Evolutionary conservation across 2,888 invertebrate species (phyloP).

Genomic region (Drosophila koepferae): DNA sequence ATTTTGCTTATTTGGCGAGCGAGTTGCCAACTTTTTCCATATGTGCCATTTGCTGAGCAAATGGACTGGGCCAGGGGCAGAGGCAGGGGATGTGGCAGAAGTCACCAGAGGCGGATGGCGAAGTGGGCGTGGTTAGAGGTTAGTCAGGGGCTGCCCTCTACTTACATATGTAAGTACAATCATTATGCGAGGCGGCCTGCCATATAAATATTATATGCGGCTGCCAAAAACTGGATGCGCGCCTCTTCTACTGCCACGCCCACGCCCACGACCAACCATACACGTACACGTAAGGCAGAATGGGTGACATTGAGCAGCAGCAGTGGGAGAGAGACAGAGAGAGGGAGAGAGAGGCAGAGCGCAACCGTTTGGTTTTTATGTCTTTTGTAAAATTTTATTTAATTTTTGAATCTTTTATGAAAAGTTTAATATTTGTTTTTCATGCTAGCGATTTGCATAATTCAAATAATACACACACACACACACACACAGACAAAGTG

Average conservation of each 20-base stretch:
- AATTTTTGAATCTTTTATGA: slow-evolving; percentile 81
- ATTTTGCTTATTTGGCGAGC: slow-evolving; percentile 52
- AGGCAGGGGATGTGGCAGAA: neutral
- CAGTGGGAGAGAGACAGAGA: no score
- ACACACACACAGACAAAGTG: slow-evolving; percentile 5
- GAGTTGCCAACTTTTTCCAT: slow-evolving; percentile 64
- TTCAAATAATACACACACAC: slow-evolving; percentile 61
- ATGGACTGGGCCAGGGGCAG: neutral
- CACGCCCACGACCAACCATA: neutral
- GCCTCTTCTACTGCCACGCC: neutral
- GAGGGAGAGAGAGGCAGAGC: neutral
- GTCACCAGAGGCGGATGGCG: slow-evolving; percentile 4
- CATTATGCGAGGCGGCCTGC: slow-evolving; percentile 63
- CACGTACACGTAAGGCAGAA: neutral
- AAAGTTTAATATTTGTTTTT: slow-evolving; percentile 82
- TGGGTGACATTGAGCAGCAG: neutral
- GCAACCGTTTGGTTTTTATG: slow-evolving; percentile 78
- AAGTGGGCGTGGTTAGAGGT: slow-evolving; percentile 35
- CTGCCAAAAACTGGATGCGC: slow-evolving; percentile 35
- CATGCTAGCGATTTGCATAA: slow-evolving; percentile 81
- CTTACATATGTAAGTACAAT: slow-evolving; percentile 78
- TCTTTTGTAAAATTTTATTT: slow-evolving; percentile 81
- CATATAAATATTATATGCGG: slow-evolving; percentile 60
- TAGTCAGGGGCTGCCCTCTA: slow-evolving; percentile 51
- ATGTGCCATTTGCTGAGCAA: slow-evolving; percentile 5